phyloP scores from a whole-genome alignment of 2,113 vertebrate species.

The Platichthys flesus region DNA sequence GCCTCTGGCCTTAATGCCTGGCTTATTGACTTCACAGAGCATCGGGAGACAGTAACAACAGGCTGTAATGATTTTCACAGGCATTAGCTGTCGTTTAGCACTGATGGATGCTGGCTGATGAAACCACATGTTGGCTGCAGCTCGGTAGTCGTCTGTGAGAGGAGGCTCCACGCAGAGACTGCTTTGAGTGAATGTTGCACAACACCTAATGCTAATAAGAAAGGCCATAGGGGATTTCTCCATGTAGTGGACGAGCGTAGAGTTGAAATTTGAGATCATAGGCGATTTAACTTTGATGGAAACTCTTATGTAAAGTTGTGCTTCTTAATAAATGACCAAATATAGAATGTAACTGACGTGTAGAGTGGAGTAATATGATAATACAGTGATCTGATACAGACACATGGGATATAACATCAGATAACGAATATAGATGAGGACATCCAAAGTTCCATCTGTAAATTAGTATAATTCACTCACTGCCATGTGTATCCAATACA shows the following conservation, averaged over 20 bases:
- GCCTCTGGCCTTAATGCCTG: constrained; percentile 51
- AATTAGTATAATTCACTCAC: constrained; percentile 19
- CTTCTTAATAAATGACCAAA: no score
- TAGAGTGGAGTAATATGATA: constrained; percentile 15
- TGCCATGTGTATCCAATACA: not conserved
- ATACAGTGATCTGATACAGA: constrained; percentile 37
- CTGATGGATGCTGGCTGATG: constrained; percentile 54
- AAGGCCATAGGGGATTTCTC: not conserved
- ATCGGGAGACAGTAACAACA: constrained; percentile 46
- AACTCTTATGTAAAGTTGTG: no score
- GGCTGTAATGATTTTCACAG: constrained; percentile 55
- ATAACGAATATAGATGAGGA: not conserved
- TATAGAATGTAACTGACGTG: no score
- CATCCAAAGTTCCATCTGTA: constrained; percentile 7
- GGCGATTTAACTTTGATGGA: no score
- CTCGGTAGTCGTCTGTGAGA: constrained; percentile 27
- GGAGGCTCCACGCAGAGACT: not conserved
- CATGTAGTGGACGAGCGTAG: not conserved
- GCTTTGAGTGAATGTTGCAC: not conserved
- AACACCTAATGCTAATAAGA: not conserved
- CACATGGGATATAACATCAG: not conserved
- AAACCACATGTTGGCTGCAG: constrained; percentile 48
- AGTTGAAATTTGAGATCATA: no score
- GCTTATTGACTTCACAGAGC: constrained; percentile 70
- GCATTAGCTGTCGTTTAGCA: constrained; percentile 51